A percentile compares a stretch with the other conserved stretches of the same genome.
Conservation (phyloP, 2,113 vertebrate genomes). For the Eulemur macaco region DNA sequence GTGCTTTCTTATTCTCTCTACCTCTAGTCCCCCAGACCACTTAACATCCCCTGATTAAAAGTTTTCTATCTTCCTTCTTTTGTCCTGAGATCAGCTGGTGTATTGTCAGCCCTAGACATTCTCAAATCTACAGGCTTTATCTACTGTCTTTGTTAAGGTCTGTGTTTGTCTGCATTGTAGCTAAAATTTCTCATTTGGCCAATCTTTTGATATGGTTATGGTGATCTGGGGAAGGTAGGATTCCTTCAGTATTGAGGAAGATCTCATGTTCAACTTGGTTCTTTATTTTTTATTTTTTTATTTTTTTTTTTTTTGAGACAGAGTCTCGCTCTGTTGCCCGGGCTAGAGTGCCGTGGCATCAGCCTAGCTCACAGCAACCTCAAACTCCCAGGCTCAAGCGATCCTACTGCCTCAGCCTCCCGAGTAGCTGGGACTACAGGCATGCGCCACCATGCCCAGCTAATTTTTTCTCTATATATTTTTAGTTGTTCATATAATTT, state of each 20-base stretch:
- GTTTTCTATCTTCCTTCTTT: neutral
- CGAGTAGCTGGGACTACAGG: no score
- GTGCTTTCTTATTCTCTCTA: neutral
- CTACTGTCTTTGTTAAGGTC: neutral
- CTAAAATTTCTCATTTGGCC: neutral
- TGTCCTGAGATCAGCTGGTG: neutral
- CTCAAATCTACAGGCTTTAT: neutral
- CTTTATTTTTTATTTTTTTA: neutral
- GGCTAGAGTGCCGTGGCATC: no score
- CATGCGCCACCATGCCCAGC: no score
- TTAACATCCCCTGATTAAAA: neutral
- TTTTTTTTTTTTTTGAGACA: no score
- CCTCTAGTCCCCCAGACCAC: neutral
- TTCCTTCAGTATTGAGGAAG: neutral
- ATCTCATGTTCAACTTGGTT: neutral
- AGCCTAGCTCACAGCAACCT: no score
- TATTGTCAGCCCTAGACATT: neutral
- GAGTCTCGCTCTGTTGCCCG: no score
- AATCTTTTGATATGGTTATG: neutral
- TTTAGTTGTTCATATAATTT: no score
- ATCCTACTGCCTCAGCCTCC: no score
- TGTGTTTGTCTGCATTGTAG: neutral
- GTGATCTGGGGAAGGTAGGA: neutral
- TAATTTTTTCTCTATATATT: no score
- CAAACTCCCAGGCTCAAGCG: no score